Evolutionary conservation across 2,888 invertebrate species (phyloP).

Genomic region (Pinctada fucata): DNA sequence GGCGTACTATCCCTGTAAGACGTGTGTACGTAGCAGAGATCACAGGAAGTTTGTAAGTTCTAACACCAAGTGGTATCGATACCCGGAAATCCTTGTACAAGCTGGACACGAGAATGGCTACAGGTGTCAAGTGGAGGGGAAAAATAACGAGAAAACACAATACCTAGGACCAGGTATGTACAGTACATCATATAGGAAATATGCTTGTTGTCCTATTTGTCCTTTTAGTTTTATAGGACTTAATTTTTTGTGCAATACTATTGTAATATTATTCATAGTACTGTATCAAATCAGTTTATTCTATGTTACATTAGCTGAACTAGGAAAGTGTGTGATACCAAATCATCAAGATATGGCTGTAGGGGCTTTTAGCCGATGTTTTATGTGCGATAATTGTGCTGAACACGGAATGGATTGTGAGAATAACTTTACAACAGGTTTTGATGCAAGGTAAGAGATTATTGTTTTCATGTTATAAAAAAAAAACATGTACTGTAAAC

Average conservation of each 20-base stretch:
- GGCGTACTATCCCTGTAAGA: not conserved
- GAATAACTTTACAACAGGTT: not conserved
- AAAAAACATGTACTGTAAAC: no score
- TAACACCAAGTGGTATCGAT: not conserved
- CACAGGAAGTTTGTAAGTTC: not conserved
- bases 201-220: no score
- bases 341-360: not conserved
- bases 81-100: not conserved
- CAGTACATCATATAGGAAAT: no score
- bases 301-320: not conserved
- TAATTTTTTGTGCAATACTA: no score
- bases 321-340: not conserved
- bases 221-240: no score
- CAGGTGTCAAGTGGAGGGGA: not conserved
- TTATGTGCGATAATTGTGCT: not conserved
- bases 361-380: not conserved
- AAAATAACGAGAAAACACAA: not conserved
- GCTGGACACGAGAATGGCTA: not conserved
- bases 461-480: not conserved
- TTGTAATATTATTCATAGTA: no score
- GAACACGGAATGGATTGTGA: slow-evolving; percentile 1
- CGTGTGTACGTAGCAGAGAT: not conserved
- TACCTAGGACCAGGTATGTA: not conserved
- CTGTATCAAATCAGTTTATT: no score
- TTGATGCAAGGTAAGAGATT: not conserved